These are phyloP conservation scores for Serrognathus titanus DNA, from an alignment of 2,888 invertebrate species.

Conservation along the genomic window DNA sequence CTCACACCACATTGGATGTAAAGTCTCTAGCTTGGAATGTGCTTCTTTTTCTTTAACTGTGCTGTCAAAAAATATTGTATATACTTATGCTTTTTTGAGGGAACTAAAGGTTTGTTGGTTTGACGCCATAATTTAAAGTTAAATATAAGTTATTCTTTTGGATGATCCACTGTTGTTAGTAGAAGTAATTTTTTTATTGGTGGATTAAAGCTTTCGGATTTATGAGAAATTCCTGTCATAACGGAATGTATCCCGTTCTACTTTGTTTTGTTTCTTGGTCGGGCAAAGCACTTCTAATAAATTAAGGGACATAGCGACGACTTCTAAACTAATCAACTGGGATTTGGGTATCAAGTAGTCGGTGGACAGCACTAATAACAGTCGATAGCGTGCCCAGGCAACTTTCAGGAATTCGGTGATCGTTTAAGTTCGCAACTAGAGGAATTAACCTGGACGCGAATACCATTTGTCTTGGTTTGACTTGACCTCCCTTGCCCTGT, in stretches of 20 bases:
- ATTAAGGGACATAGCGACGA: conserved; percentile 18
- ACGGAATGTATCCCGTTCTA: conserved; percentile 1
- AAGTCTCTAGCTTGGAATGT: too few species aligned
- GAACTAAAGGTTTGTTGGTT: too few species aligned
- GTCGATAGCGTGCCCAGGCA: conserved; percentile 28
- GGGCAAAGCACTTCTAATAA: conserved; percentile 14
- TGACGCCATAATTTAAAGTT: too few species aligned
- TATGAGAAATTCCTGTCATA: conserved; percentile 14
- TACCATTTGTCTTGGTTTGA: conserved; percentile 51
- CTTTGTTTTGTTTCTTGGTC: conserved; percentile 7
- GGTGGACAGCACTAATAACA: conserved; percentile 27
- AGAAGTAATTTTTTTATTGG: too few species aligned
- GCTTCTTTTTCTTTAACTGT: too few species aligned
- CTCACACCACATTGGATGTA: too few species aligned
- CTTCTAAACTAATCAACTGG: conserved; percentile 26
- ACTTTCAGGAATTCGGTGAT: conserved; percentile 43
- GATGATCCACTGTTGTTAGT: too few species aligned
- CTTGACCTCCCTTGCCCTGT: conserved; percentile 37
- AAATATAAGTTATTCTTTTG: too few species aligned
- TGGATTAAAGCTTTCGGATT: conserved; percentile 6
- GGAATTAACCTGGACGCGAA: conserved; percentile 49
- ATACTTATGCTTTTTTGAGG: too few species aligned
- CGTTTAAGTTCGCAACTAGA: conserved; percentile 46
- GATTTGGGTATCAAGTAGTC: conserved; percentile 27
- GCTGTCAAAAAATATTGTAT: too few species aligned